phyloP scores from a whole-genome alignment of 2,888 invertebrate genomes.

The Tachina fera region DNA sequence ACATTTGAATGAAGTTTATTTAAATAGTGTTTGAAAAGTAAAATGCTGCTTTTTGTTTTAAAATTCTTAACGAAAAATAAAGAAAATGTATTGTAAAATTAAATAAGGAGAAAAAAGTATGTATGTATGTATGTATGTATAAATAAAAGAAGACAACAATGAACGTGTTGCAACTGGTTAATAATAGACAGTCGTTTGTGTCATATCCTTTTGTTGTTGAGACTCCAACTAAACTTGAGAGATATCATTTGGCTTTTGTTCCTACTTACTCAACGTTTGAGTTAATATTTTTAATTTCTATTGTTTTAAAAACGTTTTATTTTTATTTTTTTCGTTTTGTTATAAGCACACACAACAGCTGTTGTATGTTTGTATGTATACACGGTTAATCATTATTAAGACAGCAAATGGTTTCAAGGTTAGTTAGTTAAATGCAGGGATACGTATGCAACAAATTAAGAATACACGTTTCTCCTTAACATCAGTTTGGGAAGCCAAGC shows the following conservation, averaged over 20 bases:
- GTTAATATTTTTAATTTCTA: constrained; percentile 36
- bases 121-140: too few species aligned
- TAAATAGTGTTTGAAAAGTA: constrained; percentile 35
- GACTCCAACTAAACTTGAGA: constrained; percentile 6
- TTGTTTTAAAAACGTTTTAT: constrained; percentile 59
- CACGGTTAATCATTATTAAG: constrained; percentile 54
- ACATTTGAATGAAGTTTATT: constrained; percentile 24
- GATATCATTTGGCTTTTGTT: constrained; percentile 1
- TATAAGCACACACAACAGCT: constrained; percentile 47
- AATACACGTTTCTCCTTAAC: not conserved
- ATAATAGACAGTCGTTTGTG: constrained; percentile 18
- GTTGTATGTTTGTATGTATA: too few species aligned
- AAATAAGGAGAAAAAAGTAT: not conserved
- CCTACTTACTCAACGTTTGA: constrained; percentile 13
- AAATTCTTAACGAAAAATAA: constrained; percentile 7
- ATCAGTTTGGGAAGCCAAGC: constrained; percentile 13
- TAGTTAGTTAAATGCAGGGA: constrained; percentile 15
- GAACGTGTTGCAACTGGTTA: constrained; percentile 60
- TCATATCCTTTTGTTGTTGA: constrained; percentile 58
- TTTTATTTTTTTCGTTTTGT: not conserved
- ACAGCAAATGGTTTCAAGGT: constrained; percentile 69
- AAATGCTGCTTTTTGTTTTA: constrained; percentile 8
- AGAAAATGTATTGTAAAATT: constrained; percentile 1
- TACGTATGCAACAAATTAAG: constrained; percentile 19
- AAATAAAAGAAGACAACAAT: constrained; percentile 25